Percentiles rank a stretch among this genome's conserved stretches.
These are phyloP conservation scores for Drosophila azteca DNA, from an alignment of 1,140 invertebrate genomes.

Conservation along the genomic window DNA sequence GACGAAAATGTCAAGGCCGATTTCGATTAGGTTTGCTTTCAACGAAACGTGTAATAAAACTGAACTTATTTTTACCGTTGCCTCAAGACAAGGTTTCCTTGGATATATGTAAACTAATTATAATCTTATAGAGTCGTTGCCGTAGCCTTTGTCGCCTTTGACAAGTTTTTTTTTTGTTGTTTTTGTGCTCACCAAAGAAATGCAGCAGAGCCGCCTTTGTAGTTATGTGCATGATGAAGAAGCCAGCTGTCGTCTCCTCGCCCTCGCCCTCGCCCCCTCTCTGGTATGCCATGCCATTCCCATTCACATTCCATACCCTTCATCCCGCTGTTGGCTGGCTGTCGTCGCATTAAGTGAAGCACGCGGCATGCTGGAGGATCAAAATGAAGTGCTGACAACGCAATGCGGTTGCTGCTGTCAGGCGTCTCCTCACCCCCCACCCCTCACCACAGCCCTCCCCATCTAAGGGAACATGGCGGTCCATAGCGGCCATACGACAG, in stretches of 20 bases:
- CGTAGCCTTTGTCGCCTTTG: neutral
- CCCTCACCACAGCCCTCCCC: too few relatives aligned
- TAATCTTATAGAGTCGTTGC: too few relatives aligned
- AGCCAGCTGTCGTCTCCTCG: slow-evolving; percentile 9
- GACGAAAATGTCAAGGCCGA: slow-evolving; percentile 26
- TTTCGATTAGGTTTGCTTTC: neutral
- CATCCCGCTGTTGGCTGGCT: slow-evolving; percentile 40
- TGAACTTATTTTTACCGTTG: neutral
- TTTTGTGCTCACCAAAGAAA: slow-evolving; percentile 36
- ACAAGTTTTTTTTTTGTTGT: neutral
- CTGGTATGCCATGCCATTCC: slow-evolving; percentile 4
- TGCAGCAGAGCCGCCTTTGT: slow-evolving; percentile 48
- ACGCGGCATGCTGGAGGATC: slow-evolving; percentile 76
- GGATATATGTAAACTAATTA: neutral
- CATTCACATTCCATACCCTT: slow-evolving; percentile 2
- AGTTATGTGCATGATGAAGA: slow-evolving; percentile 60
- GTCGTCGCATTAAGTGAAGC: slow-evolving; percentile 77
- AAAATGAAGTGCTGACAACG: slow-evolving; percentile 81
- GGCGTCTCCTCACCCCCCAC: too few relatives aligned
- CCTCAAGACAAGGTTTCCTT: too few relatives aligned
- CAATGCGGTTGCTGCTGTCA: slow-evolving; percentile 36
- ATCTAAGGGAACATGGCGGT: neutral
- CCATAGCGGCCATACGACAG: neutral
- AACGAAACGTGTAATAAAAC: neutral
- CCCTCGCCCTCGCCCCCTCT: neutral